These are phyloP conservation scores for Coregonus ussuriensis DNA, from an alignment of 2,797 vertebrate genomes.

Conservation along the genomic window DNA sequence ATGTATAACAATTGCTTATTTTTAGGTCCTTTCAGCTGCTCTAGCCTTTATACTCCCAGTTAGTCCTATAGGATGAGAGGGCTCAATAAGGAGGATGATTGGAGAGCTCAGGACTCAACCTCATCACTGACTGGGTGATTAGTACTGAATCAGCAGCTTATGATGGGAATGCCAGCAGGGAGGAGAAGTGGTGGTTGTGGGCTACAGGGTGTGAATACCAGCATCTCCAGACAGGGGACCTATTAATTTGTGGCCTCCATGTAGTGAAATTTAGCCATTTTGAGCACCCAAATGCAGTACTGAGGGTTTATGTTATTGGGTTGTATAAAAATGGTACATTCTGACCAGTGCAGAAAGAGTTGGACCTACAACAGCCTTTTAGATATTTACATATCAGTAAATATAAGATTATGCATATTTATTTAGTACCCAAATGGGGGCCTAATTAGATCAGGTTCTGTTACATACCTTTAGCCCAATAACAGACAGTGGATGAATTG, in stretches of 20 bases:
- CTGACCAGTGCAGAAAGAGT: neutral
- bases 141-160: conserved; percentile 74
- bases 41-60: neutral
- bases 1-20: neutral
- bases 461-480: neutral
- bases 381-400: neutral
- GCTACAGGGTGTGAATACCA: neutral
- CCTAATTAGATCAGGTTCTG: neutral
- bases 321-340: neutral
- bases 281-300: neutral
- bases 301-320: neutral
- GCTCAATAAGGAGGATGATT: conserved; percentile 46
- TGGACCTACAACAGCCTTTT: neutral
- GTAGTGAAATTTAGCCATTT: neutral
- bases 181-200: neutral
- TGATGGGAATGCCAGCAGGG: conserved; percentile 32
- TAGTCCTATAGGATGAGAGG: conserved; percentile 31
- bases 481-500: neutral
- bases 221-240: conserved; percentile 16
- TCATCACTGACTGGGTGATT: conserved; percentile 77
- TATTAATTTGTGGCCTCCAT: neutral
- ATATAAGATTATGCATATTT: neutral
- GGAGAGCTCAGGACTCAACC: conserved; percentile 64
- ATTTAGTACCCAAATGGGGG: neutral
- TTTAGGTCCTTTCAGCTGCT: neutral